These are phyloP conservation scores for Tetranychus cinnabarinus DNA, from an alignment of 1,140 invertebrate genomes.

Conservation along the genomic window DNA sequence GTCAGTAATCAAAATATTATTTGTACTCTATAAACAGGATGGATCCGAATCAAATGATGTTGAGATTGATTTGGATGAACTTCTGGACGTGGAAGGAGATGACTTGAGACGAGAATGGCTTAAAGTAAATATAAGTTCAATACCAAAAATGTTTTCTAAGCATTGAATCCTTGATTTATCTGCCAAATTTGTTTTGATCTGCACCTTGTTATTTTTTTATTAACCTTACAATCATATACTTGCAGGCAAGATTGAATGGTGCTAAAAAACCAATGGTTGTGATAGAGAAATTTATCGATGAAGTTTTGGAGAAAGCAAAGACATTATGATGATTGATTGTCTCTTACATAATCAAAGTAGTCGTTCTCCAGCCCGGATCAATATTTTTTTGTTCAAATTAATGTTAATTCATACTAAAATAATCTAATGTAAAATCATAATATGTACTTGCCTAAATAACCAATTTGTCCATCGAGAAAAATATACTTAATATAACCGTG, in stretches of 20 bases:
- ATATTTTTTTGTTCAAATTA: too few relatives aligned
- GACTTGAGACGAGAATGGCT: constrained; percentile 54
- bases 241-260: constrained; percentile 22
- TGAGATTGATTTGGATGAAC: constrained; percentile 76
- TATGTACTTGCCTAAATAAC: too few relatives aligned
- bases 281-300: constrained; percentile 54
- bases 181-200: not conserved
- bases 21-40: not conserved
- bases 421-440: too few relatives aligned
- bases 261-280: constrained; percentile 11
- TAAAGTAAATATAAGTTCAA: constrained; percentile 32
- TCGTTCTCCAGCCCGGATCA: too few relatives aligned
- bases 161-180: constrained; percentile 2
- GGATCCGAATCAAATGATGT: constrained; percentile 31
- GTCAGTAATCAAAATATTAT: too few relatives aligned
- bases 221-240: constrained; percentile 10
- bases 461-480: too few relatives aligned
- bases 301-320: constrained; percentile 63
- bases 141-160: constrained; percentile 8
- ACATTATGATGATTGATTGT: constrained; percentile 34
- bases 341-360: too few relatives aligned
- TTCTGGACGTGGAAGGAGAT: constrained; percentile 72
- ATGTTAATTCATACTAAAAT: too few relatives aligned
- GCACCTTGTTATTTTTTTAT: too few relatives aligned
- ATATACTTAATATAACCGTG: too few relatives aligned